Percentiles rank a stretch among this genome's conserved stretches.
Conservation (phyloP, 2,797 vertebrate genomes). For the Pachyuromys duprasi region DNA sequence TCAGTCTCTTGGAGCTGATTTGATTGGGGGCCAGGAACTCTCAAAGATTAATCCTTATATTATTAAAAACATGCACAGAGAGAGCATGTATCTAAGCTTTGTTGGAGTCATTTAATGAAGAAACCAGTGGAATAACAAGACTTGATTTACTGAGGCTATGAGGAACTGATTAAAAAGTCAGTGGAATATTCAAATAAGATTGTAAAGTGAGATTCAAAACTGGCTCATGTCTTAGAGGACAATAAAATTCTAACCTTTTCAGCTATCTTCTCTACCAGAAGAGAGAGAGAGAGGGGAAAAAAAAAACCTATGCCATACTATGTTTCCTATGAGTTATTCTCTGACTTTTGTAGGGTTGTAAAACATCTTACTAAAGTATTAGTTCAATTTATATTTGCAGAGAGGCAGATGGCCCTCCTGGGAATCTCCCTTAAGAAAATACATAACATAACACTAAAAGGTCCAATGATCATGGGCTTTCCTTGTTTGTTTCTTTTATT, state of each 20-base stretch:
- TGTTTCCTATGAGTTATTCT: slow-evolving; percentile 34
- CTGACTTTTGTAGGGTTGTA: slow-evolving; percentile 36
- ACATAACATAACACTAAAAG: slow-evolving; percentile 22
- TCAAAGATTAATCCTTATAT: slow-evolving; percentile 26
- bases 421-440: slow-evolving; percentile 9
- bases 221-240: slow-evolving; percentile 45
- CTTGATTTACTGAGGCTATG: slow-evolving; percentile 31
- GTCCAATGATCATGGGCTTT: slow-evolving; percentile 20
- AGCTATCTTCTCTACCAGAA: slow-evolving; percentile 42
- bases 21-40: slow-evolving; percentile 20
- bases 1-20: background rate
- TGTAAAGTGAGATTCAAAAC: slow-evolving; percentile 44
- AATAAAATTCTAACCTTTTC: slow-evolving; percentile 45
- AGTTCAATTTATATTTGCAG: slow-evolving; percentile 51
- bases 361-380: slow-evolving; percentile 61
- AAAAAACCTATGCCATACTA: background rate
- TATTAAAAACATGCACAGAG: slow-evolving; percentile 34
- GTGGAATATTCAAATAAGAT: slow-evolving; percentile 42
- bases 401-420: slow-evolving; percentile 22
- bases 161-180: slow-evolving; percentile 40
- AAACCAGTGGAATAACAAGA: slow-evolving; percentile 54
- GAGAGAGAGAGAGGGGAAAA: background rate
- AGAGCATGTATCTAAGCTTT: slow-evolving; percentile 47
- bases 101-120: slow-evolving; percentile 22
- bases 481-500: background rate